A percentile compares a stretch with the other conserved stretches of the same genome.
Conservation (phyloP, 2,888 invertebrate species). For the Leptopilina myrica region DNA sequence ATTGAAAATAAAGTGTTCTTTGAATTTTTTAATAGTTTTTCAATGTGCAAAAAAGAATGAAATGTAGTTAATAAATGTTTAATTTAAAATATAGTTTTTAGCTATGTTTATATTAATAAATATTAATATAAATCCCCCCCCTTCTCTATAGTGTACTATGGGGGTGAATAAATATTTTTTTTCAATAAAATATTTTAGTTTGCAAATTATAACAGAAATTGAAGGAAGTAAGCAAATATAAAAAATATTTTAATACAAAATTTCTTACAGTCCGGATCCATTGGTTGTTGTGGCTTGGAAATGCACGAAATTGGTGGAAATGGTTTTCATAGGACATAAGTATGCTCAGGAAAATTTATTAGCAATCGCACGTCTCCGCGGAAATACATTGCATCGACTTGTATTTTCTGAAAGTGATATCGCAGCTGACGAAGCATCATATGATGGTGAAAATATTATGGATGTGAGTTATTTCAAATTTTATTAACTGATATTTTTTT, state of each 20-base stretch:
- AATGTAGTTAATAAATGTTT: too few relatives aligned
- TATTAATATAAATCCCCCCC: too few relatives aligned
- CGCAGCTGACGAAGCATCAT: conserved; percentile 58
- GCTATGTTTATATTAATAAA: too few relatives aligned
- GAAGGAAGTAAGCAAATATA: too few relatives aligned
- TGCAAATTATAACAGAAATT: too few relatives aligned
- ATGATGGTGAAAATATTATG: conserved; percentile 63
- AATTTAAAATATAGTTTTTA: too few relatives aligned
- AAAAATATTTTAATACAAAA: neutral
- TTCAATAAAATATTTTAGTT: too few relatives aligned
- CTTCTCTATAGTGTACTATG: too few relatives aligned
- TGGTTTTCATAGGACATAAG: conserved; percentile 80
- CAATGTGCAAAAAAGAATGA: too few relatives aligned
- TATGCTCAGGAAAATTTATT: conserved; percentile 82
- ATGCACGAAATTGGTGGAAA: conserved; percentile 80
- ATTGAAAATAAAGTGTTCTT: too few relatives aligned
- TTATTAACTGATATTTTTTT: neutral
- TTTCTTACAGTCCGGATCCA: conserved; percentile 78
- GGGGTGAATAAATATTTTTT: too few relatives aligned
- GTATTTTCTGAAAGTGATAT: conserved; percentile 80
- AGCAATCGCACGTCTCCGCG: conserved; percentile 82
- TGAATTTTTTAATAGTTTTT: neutral
- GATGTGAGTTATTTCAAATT: conserved; percentile 62
- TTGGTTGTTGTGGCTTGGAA: conserved; percentile 84
- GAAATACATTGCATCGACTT: conserved; percentile 78